These are phyloP conservation scores for Cardiocondyla obscurior DNA, from an alignment of 1,140 invertebrate genomes.

Conservation along the genomic window DNA sequence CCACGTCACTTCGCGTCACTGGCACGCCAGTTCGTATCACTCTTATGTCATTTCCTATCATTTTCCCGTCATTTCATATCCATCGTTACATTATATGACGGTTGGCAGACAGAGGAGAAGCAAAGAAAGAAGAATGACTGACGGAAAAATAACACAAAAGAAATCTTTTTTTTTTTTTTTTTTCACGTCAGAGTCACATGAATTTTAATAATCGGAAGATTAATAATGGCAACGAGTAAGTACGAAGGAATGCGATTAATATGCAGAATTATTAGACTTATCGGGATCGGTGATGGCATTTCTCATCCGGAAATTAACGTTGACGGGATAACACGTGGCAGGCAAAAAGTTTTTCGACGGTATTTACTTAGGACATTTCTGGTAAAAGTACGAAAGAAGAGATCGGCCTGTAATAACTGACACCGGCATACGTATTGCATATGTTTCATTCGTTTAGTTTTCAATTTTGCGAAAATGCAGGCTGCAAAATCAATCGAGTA, in stretches of 20 bases:
- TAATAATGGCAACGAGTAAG: no score
- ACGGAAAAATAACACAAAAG: background rate
- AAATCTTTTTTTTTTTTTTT: conserved; percentile 35
- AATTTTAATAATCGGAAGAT: background rate
- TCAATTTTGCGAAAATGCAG: background rate
- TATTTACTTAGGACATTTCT: conserved; percentile 38
- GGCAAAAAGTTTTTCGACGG: background rate
- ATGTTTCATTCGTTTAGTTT: background rate
- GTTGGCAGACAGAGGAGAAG: background rate
- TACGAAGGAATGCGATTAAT: background rate
- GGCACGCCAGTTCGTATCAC: conserved; percentile 35
- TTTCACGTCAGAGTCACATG: background rate
- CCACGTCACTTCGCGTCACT: conserved; percentile 40
- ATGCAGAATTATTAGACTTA: conserved; percentile 2
- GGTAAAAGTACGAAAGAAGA: conserved; percentile 26
- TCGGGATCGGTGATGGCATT: background rate
- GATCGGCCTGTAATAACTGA: conserved; percentile 25
- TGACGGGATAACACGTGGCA: background rate
- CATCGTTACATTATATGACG: conserved; percentile 24
- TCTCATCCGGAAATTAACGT: conserved; percentile 9
- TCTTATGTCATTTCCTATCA: conserved; percentile 53
- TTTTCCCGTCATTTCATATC: conserved; percentile 44
- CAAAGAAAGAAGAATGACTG: background rate
- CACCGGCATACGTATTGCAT: background rate
- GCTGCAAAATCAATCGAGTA: background rate